Evolutionary conservation across 2,888 invertebrate genomes (phyloP).

Genomic region (Brenthis hecate): DNA sequence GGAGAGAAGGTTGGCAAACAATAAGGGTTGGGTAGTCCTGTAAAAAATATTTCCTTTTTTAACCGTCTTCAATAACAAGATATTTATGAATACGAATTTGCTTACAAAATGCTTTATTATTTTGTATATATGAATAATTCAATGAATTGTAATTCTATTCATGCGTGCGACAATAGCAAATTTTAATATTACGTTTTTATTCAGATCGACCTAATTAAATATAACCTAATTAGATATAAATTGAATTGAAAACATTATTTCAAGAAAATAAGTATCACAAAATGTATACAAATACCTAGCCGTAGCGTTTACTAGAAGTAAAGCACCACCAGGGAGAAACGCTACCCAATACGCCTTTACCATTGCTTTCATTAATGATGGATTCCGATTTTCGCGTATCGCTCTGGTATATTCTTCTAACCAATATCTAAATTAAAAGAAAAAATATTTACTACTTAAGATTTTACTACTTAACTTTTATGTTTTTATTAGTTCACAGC

Average conservation of each 20-base stretch:
- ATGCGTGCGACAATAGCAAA: no score
- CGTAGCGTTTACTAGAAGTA: constrained; percentile 77
- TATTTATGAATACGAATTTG: no score
- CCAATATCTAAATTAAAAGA: constrained; percentile 67
- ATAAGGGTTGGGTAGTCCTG: constrained; percentile 79
- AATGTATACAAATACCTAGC: constrained; percentile 60
- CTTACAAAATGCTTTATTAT: no score
- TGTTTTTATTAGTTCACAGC: background rate
- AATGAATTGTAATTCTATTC: no score
- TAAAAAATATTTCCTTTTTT: constrained; percentile 29
- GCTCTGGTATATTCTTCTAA: constrained; percentile 77
- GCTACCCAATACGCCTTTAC: constrained; percentile 80
- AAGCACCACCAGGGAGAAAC: constrained; percentile 81
- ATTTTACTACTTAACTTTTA: background rate
- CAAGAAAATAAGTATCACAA: background rate
- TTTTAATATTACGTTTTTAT: no score
- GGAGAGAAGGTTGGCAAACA: constrained; percentile 75
- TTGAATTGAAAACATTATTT: background rate
- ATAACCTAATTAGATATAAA: no score
- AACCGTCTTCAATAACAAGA: background rate
- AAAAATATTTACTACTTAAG: background rate
- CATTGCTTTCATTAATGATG: constrained; percentile 83
- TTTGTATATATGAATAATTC: no score
- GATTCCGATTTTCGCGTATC: constrained; percentile 65
- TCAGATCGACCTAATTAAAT: background rate